phyloP scores from a whole-genome alignment of 2,888 invertebrate genomes.

The Aspidiotus destructor region DNA sequence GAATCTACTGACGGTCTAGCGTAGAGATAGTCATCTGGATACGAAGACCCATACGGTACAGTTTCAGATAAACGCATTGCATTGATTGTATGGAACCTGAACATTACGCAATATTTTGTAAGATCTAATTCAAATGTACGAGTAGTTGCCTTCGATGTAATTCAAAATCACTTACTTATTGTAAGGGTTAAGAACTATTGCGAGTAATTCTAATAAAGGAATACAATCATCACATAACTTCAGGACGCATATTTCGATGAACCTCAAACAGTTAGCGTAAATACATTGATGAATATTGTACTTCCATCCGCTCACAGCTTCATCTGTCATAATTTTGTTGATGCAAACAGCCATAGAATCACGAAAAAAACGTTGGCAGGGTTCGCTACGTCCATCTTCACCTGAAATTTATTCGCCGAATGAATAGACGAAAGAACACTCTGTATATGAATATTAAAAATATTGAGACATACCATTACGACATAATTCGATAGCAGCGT shows the following conservation, averaged over 20 bases:
- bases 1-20: slow-evolving; percentile 69
- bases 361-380: slow-evolving; percentile 88
- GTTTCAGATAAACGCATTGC: slow-evolving; percentile 65
- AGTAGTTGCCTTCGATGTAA: neutral
- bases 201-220: slow-evolving; percentile 79
- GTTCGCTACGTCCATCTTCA: slow-evolving; percentile 75
- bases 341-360: slow-evolving; percentile 90
- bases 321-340: slow-evolving; percentile 92
- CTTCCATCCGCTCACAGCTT: slow-evolving; percentile 96
- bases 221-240: slow-evolving; percentile 86
- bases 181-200: slow-evolving; percentile 88
- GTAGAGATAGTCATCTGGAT: slow-evolving; percentile 54
- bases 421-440: neutral
- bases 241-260: slow-evolving; percentile 84
- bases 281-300: slow-evolving; percentile 93
- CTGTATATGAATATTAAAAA: neutral
- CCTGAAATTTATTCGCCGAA: slow-evolving; percentile 46
- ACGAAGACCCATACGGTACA: slow-evolving; percentile 43
- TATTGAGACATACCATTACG: slow-evolving; percentile 54
- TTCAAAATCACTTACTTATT: slow-evolving; percentile 63
- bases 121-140: too few species aligned
- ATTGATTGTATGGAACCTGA: slow-evolving; percentile 77
- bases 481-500: slow-evolving; percentile 79
- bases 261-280: slow-evolving; percentile 80
- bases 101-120: slow-evolving; percentile 35